These are phyloP conservation scores for Colletes collaris DNA, from an alignment of 2,888 invertebrate species.

Conservation along the genomic window DNA sequence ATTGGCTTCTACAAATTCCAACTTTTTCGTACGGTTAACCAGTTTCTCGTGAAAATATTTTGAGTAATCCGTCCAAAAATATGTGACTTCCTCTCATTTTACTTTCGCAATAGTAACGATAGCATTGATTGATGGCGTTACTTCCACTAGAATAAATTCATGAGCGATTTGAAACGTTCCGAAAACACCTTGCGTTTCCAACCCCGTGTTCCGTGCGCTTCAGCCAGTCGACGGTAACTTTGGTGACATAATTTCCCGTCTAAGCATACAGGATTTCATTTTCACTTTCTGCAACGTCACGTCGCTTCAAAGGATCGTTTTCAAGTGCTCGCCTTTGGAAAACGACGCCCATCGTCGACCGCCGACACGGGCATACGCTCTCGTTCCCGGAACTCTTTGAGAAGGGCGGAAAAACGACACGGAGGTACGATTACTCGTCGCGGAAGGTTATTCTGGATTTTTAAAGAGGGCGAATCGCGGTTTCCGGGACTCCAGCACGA, in stretches of 20 bases:
- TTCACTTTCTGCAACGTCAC: constrained; percentile 40
- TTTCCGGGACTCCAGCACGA: constrained; percentile 8
- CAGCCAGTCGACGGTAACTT: constrained; percentile 10
- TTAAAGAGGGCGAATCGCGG: constrained; percentile 38
- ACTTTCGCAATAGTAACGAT: too few relatives aligned
- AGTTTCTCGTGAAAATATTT: too few relatives aligned
- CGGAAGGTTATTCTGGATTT: constrained; percentile 15
- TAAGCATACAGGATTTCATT: constrained; percentile 39
- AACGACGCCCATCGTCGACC: constrained; percentile 26
- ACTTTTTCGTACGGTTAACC: too few relatives aligned
- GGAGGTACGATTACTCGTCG: constrained; percentile 54
- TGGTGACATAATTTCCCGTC: constrained; percentile 43
- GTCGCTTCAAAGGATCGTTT: constrained; percentile 48
- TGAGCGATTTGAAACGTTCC: not conserved
- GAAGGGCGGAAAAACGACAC: constrained; percentile 26
- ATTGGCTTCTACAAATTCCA: too few relatives aligned
- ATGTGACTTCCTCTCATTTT: too few relatives aligned
- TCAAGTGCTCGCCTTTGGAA: constrained; percentile 29
- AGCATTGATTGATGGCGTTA: too few relatives aligned
- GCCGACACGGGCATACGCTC: constrained; percentile 10
- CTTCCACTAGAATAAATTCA: not conserved
- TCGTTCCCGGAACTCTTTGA: constrained; percentile 36
- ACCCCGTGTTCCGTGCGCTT: not conserved
- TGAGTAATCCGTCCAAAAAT: too few relatives aligned
- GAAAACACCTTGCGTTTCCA: not conserved